Percentiles rank a stretch among this genome's conserved stretches.
phyloP scores from a whole-genome alignment of 2,888 invertebrate genomes.

The Erynnis tages region DNA sequence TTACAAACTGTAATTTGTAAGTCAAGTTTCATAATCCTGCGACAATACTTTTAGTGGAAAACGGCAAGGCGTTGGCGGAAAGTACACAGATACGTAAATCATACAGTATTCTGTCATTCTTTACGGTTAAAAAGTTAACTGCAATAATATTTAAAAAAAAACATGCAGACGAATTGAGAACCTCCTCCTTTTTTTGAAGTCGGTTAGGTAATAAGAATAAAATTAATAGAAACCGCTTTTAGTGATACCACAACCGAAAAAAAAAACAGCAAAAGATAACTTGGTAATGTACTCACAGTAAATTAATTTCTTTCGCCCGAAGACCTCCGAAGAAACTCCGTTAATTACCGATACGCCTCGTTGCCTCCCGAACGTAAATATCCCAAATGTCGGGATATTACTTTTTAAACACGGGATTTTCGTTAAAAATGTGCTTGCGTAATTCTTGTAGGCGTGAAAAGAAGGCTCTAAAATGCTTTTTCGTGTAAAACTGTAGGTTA shows the following conservation, averaged over 20 bases:
- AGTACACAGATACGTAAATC: no score
- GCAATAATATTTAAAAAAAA: no score
- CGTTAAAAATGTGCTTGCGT: background rate
- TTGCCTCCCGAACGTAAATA: constrained; percentile 27
- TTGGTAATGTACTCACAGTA: constrained; percentile 50
- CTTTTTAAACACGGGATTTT: constrained; percentile 10
- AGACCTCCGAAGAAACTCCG: constrained; percentile 32
- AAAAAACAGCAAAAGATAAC: constrained; percentile 35
- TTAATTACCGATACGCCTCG: constrained; percentile 29
- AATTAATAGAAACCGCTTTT: constrained; percentile 31
- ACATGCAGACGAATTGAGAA: background rate
- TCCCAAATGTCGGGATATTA: constrained; percentile 13
- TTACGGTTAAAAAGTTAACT: no score
- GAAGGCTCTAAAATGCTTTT: no score
- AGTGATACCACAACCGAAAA: constrained; percentile 31
- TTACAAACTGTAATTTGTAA: no score
- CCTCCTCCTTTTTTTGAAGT: no score
- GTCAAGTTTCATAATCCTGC: no score
- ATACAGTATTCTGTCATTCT: no score
- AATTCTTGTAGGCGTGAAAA: no score
- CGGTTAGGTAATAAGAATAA: background rate
- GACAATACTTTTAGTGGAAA: no score
- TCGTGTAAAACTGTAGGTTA: no score
- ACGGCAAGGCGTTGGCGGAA: no score
- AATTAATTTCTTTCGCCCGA: constrained; percentile 53